These are phyloP conservation scores for Variabilichromis moorii DNA, from an alignment of 2,113 vertebrate species.

Conservation along the genomic window DNA sequence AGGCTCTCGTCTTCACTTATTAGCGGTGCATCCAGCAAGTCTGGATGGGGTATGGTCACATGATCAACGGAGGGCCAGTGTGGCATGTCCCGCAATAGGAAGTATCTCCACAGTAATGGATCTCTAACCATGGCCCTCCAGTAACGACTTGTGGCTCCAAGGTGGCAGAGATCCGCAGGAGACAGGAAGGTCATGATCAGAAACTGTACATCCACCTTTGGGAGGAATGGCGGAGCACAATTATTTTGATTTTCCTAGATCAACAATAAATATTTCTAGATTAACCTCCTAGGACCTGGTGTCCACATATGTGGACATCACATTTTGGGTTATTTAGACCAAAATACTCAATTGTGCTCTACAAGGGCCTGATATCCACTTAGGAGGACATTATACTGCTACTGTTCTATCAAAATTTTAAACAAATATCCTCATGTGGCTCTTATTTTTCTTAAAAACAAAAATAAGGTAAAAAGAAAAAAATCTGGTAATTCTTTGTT, in stretches of 20 bases:
- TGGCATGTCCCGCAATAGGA: constrained; percentile 81
- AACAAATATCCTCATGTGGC: background rate
- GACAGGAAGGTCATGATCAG: constrained; percentile 85
- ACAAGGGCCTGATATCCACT: background rate
- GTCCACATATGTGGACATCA: background rate
- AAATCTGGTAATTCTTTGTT: background rate
- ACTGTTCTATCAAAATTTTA: background rate
- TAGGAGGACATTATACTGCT: background rate
- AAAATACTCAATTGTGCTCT: background rate
- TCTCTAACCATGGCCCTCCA: constrained; percentile 84
- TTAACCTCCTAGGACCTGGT: background rate
- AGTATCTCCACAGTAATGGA: constrained; percentile 86
- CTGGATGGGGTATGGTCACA: constrained; percentile 77
- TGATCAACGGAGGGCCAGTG: constrained; percentile 84
- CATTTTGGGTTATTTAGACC: background rate
- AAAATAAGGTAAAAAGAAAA: background rate
- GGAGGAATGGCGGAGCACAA: background rate
- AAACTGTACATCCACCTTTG: constrained; percentile 82
- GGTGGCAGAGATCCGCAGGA: constrained; percentile 79
- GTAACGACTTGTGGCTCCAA: constrained; percentile 82
- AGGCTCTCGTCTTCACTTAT: constrained; percentile 52
- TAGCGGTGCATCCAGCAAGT: constrained; percentile 71
- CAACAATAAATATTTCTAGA: background rate
- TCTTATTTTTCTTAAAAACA: background rate
- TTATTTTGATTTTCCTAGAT: background rate